These are phyloP conservation scores for Eira barbara DNA, from an alignment of 2,113 vertebrate species.

Conservation along the genomic window DNA sequence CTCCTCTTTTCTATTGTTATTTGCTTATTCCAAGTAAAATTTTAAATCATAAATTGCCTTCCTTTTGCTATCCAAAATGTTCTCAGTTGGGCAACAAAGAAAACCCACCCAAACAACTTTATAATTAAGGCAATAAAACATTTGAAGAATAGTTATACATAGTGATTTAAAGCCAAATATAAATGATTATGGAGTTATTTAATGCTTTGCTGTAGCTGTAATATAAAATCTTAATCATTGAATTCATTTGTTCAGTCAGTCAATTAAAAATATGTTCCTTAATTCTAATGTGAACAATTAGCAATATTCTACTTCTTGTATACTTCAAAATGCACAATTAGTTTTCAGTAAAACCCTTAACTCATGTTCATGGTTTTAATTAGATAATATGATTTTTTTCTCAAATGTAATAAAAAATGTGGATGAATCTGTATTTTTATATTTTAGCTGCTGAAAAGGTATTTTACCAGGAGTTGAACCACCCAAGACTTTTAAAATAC, in stretches of 20 bases:
- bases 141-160: background rate
- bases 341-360: background rate
- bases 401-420: background rate
- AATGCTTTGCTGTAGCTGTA: constrained; percentile 1
- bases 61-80: background rate
- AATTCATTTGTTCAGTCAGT: background rate
- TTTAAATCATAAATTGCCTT: background rate
- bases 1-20: background rate
- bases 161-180: background rate
- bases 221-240: background rate
- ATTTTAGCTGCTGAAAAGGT: background rate
- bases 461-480: background rate
- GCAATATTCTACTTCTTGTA: background rate
- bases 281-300: background rate
- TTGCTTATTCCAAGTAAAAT: background rate
- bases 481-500: background rate
- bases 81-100: background rate
- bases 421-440: background rate
- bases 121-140: constrained; percentile 28
- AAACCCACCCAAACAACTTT: background rate
- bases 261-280: background rate
- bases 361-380: background rate
- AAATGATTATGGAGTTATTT: background rate
- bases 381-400: background rate
- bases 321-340: background rate